Conservation (phyloP, 2,888 invertebrate genomes). For the Acleris literana region DNA sequence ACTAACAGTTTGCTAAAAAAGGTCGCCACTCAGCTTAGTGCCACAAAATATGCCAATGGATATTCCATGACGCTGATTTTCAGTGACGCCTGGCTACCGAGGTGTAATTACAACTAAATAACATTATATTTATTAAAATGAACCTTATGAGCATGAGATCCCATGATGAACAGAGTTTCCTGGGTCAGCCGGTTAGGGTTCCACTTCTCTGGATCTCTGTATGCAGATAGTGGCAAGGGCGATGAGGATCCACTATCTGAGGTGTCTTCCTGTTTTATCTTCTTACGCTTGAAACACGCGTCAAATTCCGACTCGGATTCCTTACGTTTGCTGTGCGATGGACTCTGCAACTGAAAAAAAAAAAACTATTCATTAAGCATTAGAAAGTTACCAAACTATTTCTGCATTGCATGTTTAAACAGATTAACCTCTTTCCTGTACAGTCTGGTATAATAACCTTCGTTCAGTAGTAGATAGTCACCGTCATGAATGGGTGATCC, state of each 20-base stretch:
- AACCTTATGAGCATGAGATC: constrained; percentile 88
- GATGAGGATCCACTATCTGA: constrained; percentile 66
- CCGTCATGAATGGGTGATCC: no score
- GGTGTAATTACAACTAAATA: background rate
- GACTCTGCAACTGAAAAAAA: constrained; percentile 71
- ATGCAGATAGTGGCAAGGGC: constrained; percentile 71
- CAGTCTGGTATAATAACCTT: no score
- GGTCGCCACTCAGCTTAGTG: no score
- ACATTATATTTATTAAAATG: constrained; percentile 14
- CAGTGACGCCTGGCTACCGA: no score
- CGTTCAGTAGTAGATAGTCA: no score
- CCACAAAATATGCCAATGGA: no score
- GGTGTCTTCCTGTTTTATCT: constrained; percentile 69
- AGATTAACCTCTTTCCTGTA: no score
- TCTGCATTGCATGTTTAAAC: no score
- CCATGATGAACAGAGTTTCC: constrained; percentile 91
- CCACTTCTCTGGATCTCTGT: constrained; percentile 87
- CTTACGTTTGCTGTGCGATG: constrained; percentile 84
- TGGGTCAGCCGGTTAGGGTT: constrained; percentile 88
- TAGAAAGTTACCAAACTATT: no score
- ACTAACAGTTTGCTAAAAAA: no score
- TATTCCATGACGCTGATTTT: no score
- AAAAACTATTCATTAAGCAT: no score
- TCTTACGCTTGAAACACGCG: constrained; percentile 71
- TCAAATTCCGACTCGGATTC: constrained; percentile 87